Base-by-base conservation (phyloP, 2,797 vertebrate genomes). In the Acrocephalus scirpaceus region DNA sequence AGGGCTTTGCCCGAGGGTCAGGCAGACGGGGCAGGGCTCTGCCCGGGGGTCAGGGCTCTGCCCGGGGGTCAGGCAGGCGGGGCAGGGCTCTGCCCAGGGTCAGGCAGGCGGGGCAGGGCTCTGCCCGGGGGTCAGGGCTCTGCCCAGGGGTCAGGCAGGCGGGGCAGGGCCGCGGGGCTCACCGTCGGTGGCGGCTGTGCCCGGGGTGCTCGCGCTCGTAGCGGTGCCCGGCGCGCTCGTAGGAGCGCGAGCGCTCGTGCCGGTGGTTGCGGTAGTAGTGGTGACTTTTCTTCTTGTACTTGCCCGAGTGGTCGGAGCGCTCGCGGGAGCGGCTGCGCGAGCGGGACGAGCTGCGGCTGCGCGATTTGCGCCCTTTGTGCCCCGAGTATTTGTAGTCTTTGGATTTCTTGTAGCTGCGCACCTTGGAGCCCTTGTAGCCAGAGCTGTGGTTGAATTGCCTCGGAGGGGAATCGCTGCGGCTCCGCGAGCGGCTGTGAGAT, bases 251-350 rank as follows among this genome's bases (percentile, higher is more conserved):
- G 3, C 97, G 98, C 79, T 98, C 98, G 1, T 97, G 96, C 38
- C 97, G 84, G 42, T 97, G 97, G 4, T 96, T 96, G 8, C 98
- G 79, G 18, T 98, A 98, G 92, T 97, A 98, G 91, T 98, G 98
- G 91, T 98, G 98, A 29, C 98, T 97, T 53, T 98, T 98, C 90
- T 98, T 98, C 97, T 98, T 98, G 83, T 98, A 98, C 74, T 98
- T 98, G 15, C 97, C 97, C 0, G 98, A 95, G 47, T 74, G 97
- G 30, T 98, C 98, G 0, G 97, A 89, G 64, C 98, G 98, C 36
- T 98, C 98, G 29, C 97, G 96, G 15, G 98, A 98, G 25, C 86
- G 97, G 94, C 97, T 97, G 45, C 98, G 95, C 16, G 98, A 98
- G 11, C 97, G 97, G 0, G 98, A 98, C 0, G 98, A 98, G 67